Evolutionary conservation across 2,888 invertebrate genomes (phyloP).

Genomic region (Pasiphila rectangulata): DNA sequence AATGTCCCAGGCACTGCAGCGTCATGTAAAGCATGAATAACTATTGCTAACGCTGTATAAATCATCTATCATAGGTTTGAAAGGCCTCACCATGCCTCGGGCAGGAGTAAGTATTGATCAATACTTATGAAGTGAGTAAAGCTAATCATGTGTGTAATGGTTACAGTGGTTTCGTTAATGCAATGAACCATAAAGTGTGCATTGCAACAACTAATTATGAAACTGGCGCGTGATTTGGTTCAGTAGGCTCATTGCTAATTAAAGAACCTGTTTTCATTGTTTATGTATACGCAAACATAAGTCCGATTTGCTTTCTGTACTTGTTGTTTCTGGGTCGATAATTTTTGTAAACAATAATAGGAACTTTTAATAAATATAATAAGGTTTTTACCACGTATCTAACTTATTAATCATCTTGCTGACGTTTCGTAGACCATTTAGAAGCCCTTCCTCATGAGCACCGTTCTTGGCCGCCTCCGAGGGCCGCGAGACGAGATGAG

Average conservation of each 20-base stretch:
- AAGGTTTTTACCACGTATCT: no score
- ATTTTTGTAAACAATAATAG: background rate
- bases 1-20: no score
- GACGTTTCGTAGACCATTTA: no score
- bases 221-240: slow-evolving; percentile 42
- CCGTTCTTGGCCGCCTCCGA: no score
- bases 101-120: background rate
- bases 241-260: slow-evolving; percentile 35
- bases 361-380: background rate
- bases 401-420: no score
- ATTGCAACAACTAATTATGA: slow-evolving; percentile 51
- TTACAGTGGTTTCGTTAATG: slow-evolving; percentile 44
- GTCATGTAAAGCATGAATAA: no score
- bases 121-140: background rate
- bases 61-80: no score
- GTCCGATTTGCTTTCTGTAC: slow-evolving; percentile 1
- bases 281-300: background rate
- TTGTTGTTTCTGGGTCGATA: background rate
- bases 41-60: no score
- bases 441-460: no score
- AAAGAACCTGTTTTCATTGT: slow-evolving; percentile 18
- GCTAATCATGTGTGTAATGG: slow-evolving; percentile 27
- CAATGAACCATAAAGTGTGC: slow-evolving; percentile 44
- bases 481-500: no score
- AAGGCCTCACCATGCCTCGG: no score